Conservation (phyloP, 2,797 vertebrate genomes). For the Numenius phaeopus region DNA sequence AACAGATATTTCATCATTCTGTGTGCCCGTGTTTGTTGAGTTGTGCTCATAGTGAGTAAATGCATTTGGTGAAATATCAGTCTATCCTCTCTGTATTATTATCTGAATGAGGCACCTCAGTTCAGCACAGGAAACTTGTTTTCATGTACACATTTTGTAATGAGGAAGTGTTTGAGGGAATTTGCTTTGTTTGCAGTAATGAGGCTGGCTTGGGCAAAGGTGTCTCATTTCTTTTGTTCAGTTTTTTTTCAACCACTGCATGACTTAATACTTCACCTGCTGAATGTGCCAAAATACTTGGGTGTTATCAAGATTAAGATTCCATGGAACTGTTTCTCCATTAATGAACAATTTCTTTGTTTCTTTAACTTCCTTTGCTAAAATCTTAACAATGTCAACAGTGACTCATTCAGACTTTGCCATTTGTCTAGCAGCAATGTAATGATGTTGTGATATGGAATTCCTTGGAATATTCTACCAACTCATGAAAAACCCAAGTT, state of each 20-base stretch:
- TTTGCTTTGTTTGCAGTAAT: neutral
- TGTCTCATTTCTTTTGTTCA: neutral
- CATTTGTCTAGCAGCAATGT: neutral
- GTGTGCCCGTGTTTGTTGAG: neutral
- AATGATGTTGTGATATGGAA: neutral
- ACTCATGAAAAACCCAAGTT: neutral
- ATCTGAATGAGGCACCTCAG: neutral
- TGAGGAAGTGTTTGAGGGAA: neutral
- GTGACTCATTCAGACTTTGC: neutral
- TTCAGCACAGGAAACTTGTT: neutral
- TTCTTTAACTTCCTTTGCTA: neutral
- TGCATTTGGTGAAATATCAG: neutral
- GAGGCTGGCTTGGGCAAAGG: neutral
- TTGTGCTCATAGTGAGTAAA: neutral
- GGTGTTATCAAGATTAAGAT: neutral
- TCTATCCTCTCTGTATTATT: neutral
- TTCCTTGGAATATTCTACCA: neutral
- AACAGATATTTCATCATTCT: neutral
- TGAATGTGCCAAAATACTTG: neutral
- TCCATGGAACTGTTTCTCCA: neutral
- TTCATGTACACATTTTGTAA: neutral
- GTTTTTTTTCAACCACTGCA: neutral
- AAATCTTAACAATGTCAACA: neutral
- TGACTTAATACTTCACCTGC: neutral
- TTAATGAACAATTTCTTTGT: neutral